Evolutionary conservation across 2,797 vertebrate species (phyloP).

Genomic region (Amniataba percoides): DNA sequence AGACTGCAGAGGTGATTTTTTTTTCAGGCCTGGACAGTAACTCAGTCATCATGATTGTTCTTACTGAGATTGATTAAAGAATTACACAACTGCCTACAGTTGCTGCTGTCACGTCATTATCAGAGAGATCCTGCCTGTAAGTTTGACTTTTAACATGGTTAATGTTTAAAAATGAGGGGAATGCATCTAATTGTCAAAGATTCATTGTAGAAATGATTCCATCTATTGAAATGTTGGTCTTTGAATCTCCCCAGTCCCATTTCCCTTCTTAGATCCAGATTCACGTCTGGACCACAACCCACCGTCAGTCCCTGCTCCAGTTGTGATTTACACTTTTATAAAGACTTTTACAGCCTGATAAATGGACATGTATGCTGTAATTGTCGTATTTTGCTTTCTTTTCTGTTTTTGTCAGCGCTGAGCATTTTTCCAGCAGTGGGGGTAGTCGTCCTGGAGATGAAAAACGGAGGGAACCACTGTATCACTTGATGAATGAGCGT

Average conservation of each 20-base stretch:
- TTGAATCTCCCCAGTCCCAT: neutral
- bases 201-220: too few relatives aligned
- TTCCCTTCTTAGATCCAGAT: too few relatives aligned
- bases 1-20: slow-evolving; percentile 28
- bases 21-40: slow-evolving; percentile 3
- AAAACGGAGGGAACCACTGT: neutral
- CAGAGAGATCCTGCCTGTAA: too few relatives aligned
- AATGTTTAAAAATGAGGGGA: too few relatives aligned
- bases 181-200: too few relatives aligned
- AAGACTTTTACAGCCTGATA: neutral
- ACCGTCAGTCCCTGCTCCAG: neutral
- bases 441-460: neutral
- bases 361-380: neutral
- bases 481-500: slow-evolving; percentile 49
- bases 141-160: neutral
- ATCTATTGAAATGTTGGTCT: too few relatives aligned
- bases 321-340: neutral
- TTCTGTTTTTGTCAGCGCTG: neutral
- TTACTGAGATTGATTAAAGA: neutral
- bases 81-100: neutral
- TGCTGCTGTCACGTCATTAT: neutral
- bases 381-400: neutral
- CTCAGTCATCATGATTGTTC: neutral
- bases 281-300: neutral
- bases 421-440: slow-evolving; percentile 17